Evolutionary conservation across 2,113 vertebrate species (phyloP), one percentile per base, ranked within the genome.

Genomic region (Gymnarchus niloticus): DNA sequence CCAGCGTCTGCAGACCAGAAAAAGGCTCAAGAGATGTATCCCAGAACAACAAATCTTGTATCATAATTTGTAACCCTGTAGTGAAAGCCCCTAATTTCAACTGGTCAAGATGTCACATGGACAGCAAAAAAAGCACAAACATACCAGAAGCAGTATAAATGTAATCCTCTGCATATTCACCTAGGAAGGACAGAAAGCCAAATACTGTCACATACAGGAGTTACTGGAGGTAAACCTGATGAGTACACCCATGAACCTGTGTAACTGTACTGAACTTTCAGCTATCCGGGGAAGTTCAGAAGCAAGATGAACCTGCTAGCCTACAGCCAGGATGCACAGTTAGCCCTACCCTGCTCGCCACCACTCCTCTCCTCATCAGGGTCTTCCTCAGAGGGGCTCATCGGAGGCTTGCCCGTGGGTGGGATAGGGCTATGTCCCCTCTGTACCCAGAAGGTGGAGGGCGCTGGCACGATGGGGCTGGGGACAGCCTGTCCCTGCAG

Each of bases 141-240:
- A 93, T 87, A 97, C 97, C 96, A 92, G 95, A 88, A 87, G 93
- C 19, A 61, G 89, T 86, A 88, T 95, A 98, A 52, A 96, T 88
- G 90, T 94, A 98, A 6, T 97, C 96, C 87, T 95, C 96, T 1
- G 93, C 88, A 88, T 95, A 97, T 82, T 95, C 95, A 0, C 93
- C 98, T 99, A 12, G 86, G 81, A 86, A 41, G 87, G 56, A 91
- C 1, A 86, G 10, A 85, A 77, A 85, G n/a, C 41, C 25, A 57
- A 81, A 3, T 37, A 54, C 7, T 9, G 49, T 59, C 83, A 61
- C 19, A 41, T 56, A 8, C 28, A 28, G 49, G 28, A n/a, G n/a
- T n/a, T n/a, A n/a, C n/a, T n/a, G n/a, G n/a, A n/a, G n/a, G n/a
- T n/a, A n/a, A n/a, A n/a, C n/a, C 28, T 9, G 10, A 41, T 8